Evolutionary conservation across 1,140 invertebrate species (phyloP), one percentile per base, ranked within the genome.

Genomic region (Philotrypesis tridentata): DNA sequence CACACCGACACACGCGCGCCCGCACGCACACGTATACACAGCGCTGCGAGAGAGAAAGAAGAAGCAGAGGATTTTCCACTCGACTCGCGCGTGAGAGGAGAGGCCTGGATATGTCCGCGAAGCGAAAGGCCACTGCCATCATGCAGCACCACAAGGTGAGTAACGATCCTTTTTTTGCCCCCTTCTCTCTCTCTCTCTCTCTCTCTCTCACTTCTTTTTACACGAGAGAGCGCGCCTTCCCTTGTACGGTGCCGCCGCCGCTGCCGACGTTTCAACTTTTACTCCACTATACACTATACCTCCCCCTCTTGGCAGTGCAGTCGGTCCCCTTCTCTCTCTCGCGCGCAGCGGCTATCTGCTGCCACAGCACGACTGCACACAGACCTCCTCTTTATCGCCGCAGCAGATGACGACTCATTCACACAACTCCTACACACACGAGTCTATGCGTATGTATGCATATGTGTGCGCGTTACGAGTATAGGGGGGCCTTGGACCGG

Each of bases 101-200:
- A 84, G 86, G 88, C 86, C 87, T 89, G 87, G 91, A 91, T 88
- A 93, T 93, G 93, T 93, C 93, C 85, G 93, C 93, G 77, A 93
- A 93, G 90, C 92, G 93, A 89, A 93, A 93, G 91, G 92, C 93
- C 88, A 93, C 92, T 88, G 92, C 92, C 88, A 92, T 93, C 88
- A 93, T 93, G 89, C 93, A 93, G 88, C 93, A 93, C 89, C 93
- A 93, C 89, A 93, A 93, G 93, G 93, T 93, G 90, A 92, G 90
- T 89, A 76, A 80, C 79, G 80, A 75, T 79, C 65, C 83, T 82
- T 76, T 77, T 80, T 85, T 84, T 84, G 82, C 83, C 75, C 73
- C 68, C 79, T 79, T 77, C 33, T 70, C 40, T 60, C 67, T 55
- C 79, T 23, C 55, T 43, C 23, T 21, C 25, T 75, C 29, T 23